Evolutionary conservation across 2,797 vertebrate genomes (phyloP).

Genomic region (Mormyrus hasselquistii): DNA sequence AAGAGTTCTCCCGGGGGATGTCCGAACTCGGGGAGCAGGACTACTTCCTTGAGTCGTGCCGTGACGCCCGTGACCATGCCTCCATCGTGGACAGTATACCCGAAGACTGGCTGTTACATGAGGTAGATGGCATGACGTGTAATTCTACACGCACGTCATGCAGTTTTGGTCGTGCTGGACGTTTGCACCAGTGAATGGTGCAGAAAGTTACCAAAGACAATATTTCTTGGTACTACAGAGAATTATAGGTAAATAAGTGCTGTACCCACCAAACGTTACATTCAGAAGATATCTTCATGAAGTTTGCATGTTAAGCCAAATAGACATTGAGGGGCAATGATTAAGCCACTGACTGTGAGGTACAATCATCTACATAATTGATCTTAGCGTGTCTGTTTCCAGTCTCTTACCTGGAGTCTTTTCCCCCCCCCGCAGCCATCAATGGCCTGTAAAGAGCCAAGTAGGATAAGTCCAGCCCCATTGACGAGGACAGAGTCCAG

Average conservation of each 20-base stretch:
- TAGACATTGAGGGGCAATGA: background rate
- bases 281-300: background rate
- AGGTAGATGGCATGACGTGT: background rate
- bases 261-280: background rate
- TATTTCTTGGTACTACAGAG: background rate
- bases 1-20: slow-evolving; percentile 86
- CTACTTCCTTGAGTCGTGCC: slow-evolving; percentile 37
- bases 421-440: slow-evolving; percentile 56
- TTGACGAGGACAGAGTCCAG: slow-evolving; percentile 57
- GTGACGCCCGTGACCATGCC: background rate
- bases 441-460: slow-evolving; percentile 53
- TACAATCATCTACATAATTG: background rate
- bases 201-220: background rate
- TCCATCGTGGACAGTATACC: background rate
- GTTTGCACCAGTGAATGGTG: background rate
- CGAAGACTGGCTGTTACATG: background rate
- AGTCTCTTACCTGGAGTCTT: slow-evolving; percentile 25
- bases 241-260: background rate
- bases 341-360: background rate
- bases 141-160: too few species aligned
- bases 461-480: slow-evolving; percentile 37
- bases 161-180: background rate
- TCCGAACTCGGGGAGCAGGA: slow-evolving; percentile 61
- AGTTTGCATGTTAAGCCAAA: background rate
- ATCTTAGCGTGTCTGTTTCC: background rate